Evolutionary conservation across 2,113 vertebrate species (phyloP), one percentile per base, ranked within the genome.

Genomic region (Cnemophilus loriae): DNA sequence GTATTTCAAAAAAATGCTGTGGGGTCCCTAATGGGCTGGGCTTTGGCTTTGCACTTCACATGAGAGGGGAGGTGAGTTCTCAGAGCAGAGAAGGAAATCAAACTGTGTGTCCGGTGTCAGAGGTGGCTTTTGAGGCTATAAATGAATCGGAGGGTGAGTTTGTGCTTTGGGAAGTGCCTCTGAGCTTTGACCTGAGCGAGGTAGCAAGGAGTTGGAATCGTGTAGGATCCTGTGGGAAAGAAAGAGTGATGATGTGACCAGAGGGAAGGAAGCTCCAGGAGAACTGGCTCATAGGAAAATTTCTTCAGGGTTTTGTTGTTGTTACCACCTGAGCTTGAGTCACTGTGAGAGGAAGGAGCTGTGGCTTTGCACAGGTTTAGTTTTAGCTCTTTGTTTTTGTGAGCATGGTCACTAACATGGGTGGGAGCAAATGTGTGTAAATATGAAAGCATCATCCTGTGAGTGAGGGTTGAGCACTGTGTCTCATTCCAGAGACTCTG

Each of bases 21-120:
- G 23, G 28, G 35, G 28, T 90, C 49, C 57, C 69, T 84, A 4
- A 60, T 75, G 73, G 79, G 79, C 76, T 9, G 11, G 39, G 47
- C 84, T 90, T 94, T 80, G 79, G 55, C 59, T 91, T 90, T 91
- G 41, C 50, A 28, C 74, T 22, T 94, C 30, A 80, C 10, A 39
- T 69, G 75, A 84, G 68, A 91, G 75, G 49, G 50, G 37, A 77
- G 80, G 76, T 57, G 68, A 84, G 50, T 41, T 50, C 47, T 89
- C 16, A 64, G 76, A 84, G 35, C 19, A 23, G 47, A 33, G 52
- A 44, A 63, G 86, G 80, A 89, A 80, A 78, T 74, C 55, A 70
- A 26, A 10, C 21, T 1, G 0, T 55, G 17, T 44, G 2, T 39
- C 41, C 93, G 76, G 27, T 83, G 59, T 60, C 84, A 71, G 73